Evolutionary conservation across 2,797 vertebrate species (phyloP).

Genomic region (Catamblyrhynchus diadema): DNA sequence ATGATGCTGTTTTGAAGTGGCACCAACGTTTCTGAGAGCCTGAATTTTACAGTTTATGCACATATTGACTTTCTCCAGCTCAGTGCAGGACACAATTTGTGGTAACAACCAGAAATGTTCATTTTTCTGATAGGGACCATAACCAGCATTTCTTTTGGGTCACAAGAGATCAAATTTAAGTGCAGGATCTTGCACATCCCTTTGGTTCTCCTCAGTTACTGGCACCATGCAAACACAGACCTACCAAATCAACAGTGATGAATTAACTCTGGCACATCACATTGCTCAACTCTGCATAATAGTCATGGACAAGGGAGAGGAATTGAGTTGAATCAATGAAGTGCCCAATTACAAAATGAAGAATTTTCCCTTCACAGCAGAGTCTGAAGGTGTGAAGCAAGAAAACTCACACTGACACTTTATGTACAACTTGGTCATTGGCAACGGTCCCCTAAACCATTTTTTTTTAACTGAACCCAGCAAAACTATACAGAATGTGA

Average conservation of each 20-base stretch:
- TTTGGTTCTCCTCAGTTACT: not conserved
- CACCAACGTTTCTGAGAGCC: not conserved
- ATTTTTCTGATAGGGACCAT: not conserved
- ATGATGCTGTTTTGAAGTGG: not conserved
- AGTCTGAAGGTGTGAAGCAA: constrained; percentile 4
- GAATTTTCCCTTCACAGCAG: not conserved
- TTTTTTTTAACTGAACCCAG: constrained; percentile 47
- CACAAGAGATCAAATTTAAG: not conserved
- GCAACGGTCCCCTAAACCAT: constrained; percentile 60
- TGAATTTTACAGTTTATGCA: not conserved
- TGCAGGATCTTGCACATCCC: not conserved
- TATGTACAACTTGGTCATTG: constrained; percentile 60
- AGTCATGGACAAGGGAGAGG: not conserved
- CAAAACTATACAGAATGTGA: constrained; percentile 67
- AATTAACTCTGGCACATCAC: not conserved
- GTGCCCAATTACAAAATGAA: constrained; percentile 36
- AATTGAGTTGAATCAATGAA: not conserved
- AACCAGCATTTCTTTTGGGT: not conserved
- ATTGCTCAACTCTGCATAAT: not conserved
- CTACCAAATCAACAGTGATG: constrained; percentile 4
- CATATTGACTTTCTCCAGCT: not conserved
- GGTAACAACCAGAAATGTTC: not conserved
- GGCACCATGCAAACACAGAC: constrained; percentile 20
- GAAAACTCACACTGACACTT: constrained; percentile 59
- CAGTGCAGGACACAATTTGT: not conserved